A percentile compares a stretch with the other conserved stretches of the same genome.
Conservation (phyloP, 2,797 vertebrate species). For the Pseudotriccus pelzelni region DNA sequence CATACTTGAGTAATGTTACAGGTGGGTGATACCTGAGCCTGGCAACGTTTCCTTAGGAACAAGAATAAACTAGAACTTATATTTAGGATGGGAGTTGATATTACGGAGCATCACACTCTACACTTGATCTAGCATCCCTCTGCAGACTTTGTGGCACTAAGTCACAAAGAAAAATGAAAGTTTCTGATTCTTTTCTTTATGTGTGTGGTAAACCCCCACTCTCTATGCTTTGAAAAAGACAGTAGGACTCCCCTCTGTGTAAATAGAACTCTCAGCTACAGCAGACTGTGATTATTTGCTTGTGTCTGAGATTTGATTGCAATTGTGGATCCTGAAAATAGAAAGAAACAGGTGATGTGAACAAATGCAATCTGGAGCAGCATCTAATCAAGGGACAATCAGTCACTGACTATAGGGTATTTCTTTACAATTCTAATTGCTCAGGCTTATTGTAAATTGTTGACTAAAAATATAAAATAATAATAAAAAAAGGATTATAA, state of each 20-base stretch:
- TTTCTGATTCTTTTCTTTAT: background rate
- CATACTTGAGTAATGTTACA: background rate
- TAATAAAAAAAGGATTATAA: background rate
- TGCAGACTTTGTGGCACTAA: background rate
- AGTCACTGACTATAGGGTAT: background rate
- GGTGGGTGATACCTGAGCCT: background rate
- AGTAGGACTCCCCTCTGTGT: background rate
- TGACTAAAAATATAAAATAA: background rate
- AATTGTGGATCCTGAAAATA: background rate
- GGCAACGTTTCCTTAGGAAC: background rate
- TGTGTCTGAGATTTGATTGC: conserved; percentile 18
- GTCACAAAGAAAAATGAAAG: background rate
- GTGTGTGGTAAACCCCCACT: rapidly evolving
- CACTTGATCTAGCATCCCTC: background rate
- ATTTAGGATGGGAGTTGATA: background rate
- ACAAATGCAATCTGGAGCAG: background rate
- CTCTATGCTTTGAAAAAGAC: background rate
- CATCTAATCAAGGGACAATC: background rate
- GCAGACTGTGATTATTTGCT: conserved; percentile 29
- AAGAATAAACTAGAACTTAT: background rate
- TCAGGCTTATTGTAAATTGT: background rate
- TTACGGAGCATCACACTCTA: background rate
- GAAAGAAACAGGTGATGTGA: background rate
- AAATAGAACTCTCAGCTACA: background rate
- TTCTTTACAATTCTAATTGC: background rate